These are phyloP conservation scores for Creontiades dilutus DNA, from an alignment of 2,888 invertebrate genomes.

Conservation along the genomic window DNA sequence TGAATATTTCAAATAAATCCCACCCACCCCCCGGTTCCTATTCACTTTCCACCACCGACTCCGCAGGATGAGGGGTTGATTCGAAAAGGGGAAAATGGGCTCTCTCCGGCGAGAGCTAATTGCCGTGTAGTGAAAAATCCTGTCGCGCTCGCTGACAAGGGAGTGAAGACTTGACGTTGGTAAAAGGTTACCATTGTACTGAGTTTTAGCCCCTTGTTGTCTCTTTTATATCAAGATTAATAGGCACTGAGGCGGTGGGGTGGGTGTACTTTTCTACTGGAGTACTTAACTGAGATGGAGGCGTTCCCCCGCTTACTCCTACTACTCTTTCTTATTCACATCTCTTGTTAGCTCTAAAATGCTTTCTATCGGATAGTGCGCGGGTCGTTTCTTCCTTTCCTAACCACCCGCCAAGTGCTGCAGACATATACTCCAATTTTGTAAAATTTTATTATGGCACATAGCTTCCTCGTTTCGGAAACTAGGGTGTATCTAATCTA, in stretches of 20 bases:
- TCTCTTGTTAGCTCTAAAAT: no score
- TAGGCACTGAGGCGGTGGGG: neutral
- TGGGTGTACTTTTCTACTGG: neutral
- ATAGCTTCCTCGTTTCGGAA: no score
- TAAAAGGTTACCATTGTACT: slow-evolving; percentile 60
- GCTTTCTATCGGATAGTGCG: no score
- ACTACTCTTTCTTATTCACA: no score
- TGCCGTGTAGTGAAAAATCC: slow-evolving; percentile 59
- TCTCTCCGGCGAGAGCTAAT: slow-evolving; percentile 12
- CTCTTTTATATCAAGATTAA: slow-evolving; percentile 47
- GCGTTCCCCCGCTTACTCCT: no score
- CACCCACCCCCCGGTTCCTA: neutral
- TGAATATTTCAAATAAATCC: slow-evolving; percentile 55
- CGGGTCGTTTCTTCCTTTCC: no score
- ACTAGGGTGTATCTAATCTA: no score
- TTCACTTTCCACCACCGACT: neutral
- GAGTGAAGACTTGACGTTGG: slow-evolving; percentile 29
- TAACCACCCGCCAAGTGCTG: no score
- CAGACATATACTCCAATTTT: no score
- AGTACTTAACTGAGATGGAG: neutral
- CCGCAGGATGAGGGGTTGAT: neutral
- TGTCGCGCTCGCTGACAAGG: slow-evolving; percentile 24
- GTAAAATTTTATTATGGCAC: no score
- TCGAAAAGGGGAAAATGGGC: neutral
- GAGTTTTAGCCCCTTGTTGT: slow-evolving; percentile 36